Evolutionary conservation across 2,888 invertebrate species (phyloP).

Genomic region (Apotomis capreana): DNA sequence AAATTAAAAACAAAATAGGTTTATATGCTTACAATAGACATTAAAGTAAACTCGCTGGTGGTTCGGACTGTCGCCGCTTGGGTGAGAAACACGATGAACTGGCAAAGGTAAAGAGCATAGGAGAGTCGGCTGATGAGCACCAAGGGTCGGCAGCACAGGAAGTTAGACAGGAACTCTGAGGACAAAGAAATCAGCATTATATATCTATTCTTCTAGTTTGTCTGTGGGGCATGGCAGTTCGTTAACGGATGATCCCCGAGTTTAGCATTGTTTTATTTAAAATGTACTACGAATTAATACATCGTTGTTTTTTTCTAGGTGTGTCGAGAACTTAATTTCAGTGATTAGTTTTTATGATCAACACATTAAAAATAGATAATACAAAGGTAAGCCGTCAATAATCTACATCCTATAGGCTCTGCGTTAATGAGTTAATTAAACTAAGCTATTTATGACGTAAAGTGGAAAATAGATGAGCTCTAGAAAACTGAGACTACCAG

Average conservation of each 20-base stretch:
- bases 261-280: too few species aligned
- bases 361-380: background rate
- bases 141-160: constrained; percentile 82
- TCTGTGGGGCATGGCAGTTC: too few species aligned
- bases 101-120: constrained; percentile 86
- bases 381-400: background rate
- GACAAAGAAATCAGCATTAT: constrained; percentile 35
- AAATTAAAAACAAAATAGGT: background rate
- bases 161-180: constrained; percentile 76
- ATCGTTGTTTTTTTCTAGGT: too few species aligned
- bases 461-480: constrained; percentile 1
- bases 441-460: constrained; percentile 6
- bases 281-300: too few species aligned
- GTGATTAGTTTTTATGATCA: background rate
- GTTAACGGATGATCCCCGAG: too few species aligned
- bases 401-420: background rate
- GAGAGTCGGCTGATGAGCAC: constrained; percentile 86
- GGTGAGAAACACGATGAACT: constrained; percentile 86
- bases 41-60: constrained; percentile 82
- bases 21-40: constrained; percentile 80
- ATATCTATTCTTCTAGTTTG: background rate
- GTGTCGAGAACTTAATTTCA: too few species aligned
- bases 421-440: constrained; percentile 2
- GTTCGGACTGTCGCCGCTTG: constrained; percentile 85
- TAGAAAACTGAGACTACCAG: background rate